A percentile compares a stretch with the other conserved stretches of the same genome.
Conservation (phyloP, 2,888 invertebrate species). For the Hoplodrina ambigua region DNA sequence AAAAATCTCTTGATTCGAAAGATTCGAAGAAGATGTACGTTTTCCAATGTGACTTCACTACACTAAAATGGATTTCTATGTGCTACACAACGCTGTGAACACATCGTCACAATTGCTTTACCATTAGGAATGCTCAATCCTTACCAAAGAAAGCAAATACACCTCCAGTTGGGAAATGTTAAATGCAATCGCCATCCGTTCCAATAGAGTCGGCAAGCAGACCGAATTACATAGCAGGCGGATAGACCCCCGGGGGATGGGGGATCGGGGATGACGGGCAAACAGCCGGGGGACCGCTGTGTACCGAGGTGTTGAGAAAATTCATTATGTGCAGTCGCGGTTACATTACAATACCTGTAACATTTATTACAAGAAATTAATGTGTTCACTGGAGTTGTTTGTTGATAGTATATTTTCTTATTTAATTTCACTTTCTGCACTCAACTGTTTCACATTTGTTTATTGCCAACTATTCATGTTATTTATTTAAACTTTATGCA, state of each 20-base stretch:
- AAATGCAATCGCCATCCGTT: constrained; percentile 54
- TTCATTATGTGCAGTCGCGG: constrained; percentile 34
- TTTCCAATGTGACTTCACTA: background rate
- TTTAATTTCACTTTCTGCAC: background rate
- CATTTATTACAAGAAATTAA: constrained; percentile 2
- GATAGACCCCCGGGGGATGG: constrained; percentile 32
- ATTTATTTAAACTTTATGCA: too few relatives aligned
- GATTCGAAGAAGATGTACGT: background rate
- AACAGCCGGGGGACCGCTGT: constrained; percentile 33
- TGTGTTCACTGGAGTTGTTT: background rate
- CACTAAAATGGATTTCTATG: too few relatives aligned
- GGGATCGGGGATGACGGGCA: constrained; percentile 26
- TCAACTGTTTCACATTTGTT: too few relatives aligned
- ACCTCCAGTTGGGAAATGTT: constrained; percentile 27
- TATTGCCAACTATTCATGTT: too few relatives aligned
- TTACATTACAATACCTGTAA: constrained; percentile 19
- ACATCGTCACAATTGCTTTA: constrained; percentile 8
- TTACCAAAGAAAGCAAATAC: constrained; percentile 33
- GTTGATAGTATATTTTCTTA: background rate
- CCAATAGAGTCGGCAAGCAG: constrained; percentile 52
- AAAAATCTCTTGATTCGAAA: too few relatives aligned
- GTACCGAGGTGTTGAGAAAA: constrained; percentile 47
- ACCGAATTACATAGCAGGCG: constrained; percentile 48
- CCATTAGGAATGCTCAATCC: background rate
- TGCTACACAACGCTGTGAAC: background rate